Percentiles rank a stretch among this genome's conserved stretches.
phyloP scores from a whole-genome alignment of 2,888 invertebrate species.

The Chironomus riparius region DNA sequence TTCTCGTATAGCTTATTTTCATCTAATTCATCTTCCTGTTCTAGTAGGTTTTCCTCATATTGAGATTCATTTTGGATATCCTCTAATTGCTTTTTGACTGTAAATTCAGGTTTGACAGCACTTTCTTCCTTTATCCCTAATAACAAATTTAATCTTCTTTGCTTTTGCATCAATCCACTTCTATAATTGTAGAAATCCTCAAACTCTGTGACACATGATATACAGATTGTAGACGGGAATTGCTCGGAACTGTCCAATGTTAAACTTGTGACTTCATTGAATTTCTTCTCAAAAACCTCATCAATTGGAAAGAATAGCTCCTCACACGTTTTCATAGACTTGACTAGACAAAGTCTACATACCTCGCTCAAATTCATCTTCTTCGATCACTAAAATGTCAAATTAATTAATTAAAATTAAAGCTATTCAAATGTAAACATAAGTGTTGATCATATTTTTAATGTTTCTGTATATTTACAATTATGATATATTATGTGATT shows the following conservation, averaged over 20 bases:
- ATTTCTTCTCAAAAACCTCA: neutral
- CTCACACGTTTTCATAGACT: neutral
- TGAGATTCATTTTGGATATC: neutral
- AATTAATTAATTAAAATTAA: no score
- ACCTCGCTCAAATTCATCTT: neutral
- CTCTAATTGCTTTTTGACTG: neutral
- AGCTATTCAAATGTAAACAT: no score
- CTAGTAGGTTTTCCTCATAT: neutral
- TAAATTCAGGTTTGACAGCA: neutral
- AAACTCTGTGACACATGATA: neutral
- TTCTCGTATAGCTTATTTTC: neutral
- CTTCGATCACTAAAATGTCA: no score
- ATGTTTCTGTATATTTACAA: no score
- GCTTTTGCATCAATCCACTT: slow-evolving; percentile 12
- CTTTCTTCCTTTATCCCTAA: neutral
- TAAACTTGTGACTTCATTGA: neutral
- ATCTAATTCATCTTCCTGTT: neutral
- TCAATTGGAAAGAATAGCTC: slow-evolving; percentile 16
- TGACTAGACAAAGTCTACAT: neutral
- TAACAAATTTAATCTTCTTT: neutral
- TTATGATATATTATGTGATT: no score
- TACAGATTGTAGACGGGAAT: neutral
- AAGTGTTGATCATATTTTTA: no score
- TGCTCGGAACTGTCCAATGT: neutral
- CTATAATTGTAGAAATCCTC: slow-evolving; percentile 1